Conservation (phyloP, 2,888 invertebrate genomes). For the Drosophila helvetica region DNA sequence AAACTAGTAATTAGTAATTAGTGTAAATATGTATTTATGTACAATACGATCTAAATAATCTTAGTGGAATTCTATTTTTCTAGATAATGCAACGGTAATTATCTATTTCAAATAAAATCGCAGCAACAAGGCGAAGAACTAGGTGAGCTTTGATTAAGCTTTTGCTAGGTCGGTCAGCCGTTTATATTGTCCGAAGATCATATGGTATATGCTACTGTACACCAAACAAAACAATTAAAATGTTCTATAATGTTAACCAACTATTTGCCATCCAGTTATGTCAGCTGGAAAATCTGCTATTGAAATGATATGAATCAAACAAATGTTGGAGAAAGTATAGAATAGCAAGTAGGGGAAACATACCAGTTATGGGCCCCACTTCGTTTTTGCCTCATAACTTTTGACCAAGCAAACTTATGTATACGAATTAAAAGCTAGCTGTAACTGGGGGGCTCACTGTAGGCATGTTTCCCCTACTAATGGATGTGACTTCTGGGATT, state of each 20-base stretch:
- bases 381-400: too few species aligned
- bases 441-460: too few species aligned
- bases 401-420: too few species aligned
- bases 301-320: too few species aligned
- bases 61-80: constrained; percentile 20
- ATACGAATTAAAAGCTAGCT: too few species aligned
- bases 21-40: constrained; percentile 71
- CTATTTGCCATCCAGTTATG: not conserved
- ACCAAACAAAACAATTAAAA: not conserved
- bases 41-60: constrained; percentile 20
- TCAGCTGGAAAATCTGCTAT: not conserved
- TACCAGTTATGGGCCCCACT: too few species aligned
- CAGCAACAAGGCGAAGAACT: constrained; percentile 8
- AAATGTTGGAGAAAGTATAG: too few species aligned
- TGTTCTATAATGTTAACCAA: not conserved
- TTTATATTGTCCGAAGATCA: not conserved
- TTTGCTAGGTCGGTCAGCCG: constrained; percentile 8
- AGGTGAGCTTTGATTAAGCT: constrained; percentile 22
- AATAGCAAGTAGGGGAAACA: too few species aligned
- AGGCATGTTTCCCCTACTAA: too few species aligned
- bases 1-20: constrained; percentile 8
- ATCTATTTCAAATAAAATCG: constrained; percentile 17
- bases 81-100: constrained; percentile 13
- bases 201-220: not conserved
- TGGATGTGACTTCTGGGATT: too few species aligned